Evolutionary conservation across 2,797 vertebrate genomes (phyloP).

Genomic region (Sebastes vulpes): DNA sequence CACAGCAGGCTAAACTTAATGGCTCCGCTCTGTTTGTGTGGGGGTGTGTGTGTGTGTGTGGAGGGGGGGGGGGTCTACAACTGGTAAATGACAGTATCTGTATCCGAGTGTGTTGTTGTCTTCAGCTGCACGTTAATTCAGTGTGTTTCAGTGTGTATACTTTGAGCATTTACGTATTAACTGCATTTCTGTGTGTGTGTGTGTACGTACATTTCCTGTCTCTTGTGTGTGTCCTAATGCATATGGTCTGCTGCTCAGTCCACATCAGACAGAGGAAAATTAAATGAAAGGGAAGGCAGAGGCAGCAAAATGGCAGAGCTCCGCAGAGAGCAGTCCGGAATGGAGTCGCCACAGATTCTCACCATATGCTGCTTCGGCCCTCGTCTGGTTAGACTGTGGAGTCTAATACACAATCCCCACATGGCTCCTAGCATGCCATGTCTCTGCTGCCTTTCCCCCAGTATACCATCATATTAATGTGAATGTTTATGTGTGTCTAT

Average conservation of each 20-base stretch:
- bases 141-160: constrained; percentile 5
- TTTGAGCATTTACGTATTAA: not conserved
- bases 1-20: constrained; percentile 42
- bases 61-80: not conserved
- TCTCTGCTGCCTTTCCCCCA: not conserved
- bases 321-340: not conserved
- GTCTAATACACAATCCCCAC: not conserved
- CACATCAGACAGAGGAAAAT: constrained; percentile 11
- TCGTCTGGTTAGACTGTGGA: not conserved
- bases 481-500: not conserved
- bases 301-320: constrained; percentile 4
- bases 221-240: not conserved
- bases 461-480: not conserved
- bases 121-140: not conserved
- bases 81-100: constrained; percentile 27
- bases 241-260: not conserved
- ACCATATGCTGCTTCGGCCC: constrained; percentile 13
- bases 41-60: not conserved
- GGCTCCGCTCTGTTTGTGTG: constrained; percentile 7
- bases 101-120: not conserved
- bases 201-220: not conserved
- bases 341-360: constrained; percentile 1
- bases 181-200: not conserved
- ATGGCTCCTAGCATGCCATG: not conserved
- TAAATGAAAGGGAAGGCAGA: constrained; percentile 3